phyloP scores from a whole-genome alignment of 2,113 vertebrate genomes.

The Sinocyclocheilus anophthalmus region DNA sequence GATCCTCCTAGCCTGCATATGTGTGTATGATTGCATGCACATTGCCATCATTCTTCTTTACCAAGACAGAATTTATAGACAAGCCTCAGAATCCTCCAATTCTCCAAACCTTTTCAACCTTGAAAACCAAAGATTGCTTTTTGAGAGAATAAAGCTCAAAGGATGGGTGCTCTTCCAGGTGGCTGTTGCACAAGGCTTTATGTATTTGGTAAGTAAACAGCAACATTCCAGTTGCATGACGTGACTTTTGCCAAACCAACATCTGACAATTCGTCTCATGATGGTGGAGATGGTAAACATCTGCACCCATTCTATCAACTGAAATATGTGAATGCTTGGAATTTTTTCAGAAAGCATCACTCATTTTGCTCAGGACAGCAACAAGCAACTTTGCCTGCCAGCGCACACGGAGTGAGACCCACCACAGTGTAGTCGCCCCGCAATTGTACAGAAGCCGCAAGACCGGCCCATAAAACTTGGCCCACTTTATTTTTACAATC shows the following conservation, averaged over 20 bases:
- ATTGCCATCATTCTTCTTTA: conserved; percentile 5
- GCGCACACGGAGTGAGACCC: background rate
- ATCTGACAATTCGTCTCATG: background rate
- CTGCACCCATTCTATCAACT: conserved; percentile 2
- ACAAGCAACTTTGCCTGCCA: conserved; percentile 16
- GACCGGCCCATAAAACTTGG: conserved; percentile 39
- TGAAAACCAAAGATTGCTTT: background rate
- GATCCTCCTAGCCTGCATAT: background rate
- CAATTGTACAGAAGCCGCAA: conserved; percentile 23
- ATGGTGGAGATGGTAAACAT: conserved; percentile 12
- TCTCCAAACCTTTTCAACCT: background rate
- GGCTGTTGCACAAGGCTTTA: conserved; percentile 48
- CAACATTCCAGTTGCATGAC: conserved; percentile 52
- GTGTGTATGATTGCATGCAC: background rate
- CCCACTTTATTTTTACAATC: conserved; percentile 24
- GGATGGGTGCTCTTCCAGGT: conserved; percentile 39
- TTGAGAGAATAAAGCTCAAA: background rate
- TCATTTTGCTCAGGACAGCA: background rate
- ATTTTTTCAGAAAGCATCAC: conserved; percentile 1
- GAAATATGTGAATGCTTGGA: background rate
- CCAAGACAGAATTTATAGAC: no score
- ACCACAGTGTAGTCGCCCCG: background rate
- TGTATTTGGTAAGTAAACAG: conserved; percentile 39
- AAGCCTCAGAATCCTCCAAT: no score
- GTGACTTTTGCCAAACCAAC: conserved; percentile 33